Evolutionary conservation across 1,140 invertebrate species (phyloP).

Genomic region (Panulirus ornatus): DNA sequence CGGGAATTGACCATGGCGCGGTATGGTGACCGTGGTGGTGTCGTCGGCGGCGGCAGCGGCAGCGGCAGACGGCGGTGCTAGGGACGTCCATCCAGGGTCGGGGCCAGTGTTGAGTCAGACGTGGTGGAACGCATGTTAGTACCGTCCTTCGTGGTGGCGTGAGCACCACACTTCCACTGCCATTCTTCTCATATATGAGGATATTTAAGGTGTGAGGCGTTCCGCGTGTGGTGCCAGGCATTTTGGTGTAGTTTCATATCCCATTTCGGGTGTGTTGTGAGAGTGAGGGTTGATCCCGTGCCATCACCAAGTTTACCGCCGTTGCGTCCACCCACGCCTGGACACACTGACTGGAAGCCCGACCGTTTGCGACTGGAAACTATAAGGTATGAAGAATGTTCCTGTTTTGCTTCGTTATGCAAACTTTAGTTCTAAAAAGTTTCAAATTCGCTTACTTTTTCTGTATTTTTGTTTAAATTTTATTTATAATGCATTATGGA

Average conservation of each 20-base stretch:
- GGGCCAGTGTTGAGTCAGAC: constrained; percentile 13
- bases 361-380: background rate
- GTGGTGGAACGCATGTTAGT: background rate
- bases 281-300: background rate
- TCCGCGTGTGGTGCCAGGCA: background rate
- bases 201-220: background rate
- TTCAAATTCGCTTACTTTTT: no score
- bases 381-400: no score
- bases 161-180: constrained; percentile 3
- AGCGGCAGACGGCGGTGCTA: background rate
- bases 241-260: background rate
- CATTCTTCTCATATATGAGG: constrained; percentile 10
- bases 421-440: no score
- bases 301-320: background rate
- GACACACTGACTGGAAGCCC: background rate
- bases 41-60: background rate
- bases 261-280: background rate
- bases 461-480: no score
- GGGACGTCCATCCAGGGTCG: background rate
- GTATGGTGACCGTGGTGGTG: background rate
- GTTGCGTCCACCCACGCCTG: background rate
- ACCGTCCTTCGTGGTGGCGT: constrained; percentile 3
- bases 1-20: background rate
- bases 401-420: no score
- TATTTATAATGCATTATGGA: no score